phyloP scores from a whole-genome alignment of 2,797 vertebrate species.

The Chloroceryle amazona region DNA sequence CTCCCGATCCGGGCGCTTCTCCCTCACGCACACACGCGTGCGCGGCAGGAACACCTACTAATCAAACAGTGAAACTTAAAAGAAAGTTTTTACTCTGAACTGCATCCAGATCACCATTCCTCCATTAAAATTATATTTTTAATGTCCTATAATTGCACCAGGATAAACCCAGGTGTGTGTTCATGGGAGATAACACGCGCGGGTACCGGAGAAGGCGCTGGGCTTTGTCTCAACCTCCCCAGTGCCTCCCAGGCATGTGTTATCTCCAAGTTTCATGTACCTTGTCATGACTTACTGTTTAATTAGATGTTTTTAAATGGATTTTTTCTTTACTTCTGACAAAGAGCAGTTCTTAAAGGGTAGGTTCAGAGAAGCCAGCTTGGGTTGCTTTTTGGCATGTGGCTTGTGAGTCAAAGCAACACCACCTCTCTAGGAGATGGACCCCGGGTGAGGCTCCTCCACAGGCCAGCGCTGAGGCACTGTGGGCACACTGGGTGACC shows the following conservation, averaged over 20 bases:
- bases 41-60: constrained; percentile 21
- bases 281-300: constrained; percentile 73
- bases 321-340: neutral
- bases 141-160: constrained; percentile 70
- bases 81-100: constrained; percentile 72
- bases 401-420: neutral
- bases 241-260: constrained; percentile 47
- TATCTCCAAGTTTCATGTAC: constrained; percentile 73
- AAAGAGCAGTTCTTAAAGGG: constrained; percentile 6
- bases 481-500: fast-evolving
- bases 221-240: constrained; percentile 69
- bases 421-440: neutral
- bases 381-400: neutral
- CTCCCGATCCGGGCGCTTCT: neutral
- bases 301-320: constrained; percentile 69
- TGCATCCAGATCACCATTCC: constrained; percentile 66
- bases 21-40: neutral
- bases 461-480: fast-evolving
- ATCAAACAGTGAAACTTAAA: constrained; percentile 36
- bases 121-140: constrained; percentile 63
- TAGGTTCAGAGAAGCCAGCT: constrained; percentile 21
- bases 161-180: constrained; percentile 72
- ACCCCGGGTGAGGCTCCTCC: neutral
- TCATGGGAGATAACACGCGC: constrained; percentile 50
- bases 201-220: constrained; percentile 36